Evolutionary conservation across 2,113 vertebrate genomes (phyloP), one percentile per base, ranked within the genome.

Genomic region (Poeciliopsis retropinna): DNA sequence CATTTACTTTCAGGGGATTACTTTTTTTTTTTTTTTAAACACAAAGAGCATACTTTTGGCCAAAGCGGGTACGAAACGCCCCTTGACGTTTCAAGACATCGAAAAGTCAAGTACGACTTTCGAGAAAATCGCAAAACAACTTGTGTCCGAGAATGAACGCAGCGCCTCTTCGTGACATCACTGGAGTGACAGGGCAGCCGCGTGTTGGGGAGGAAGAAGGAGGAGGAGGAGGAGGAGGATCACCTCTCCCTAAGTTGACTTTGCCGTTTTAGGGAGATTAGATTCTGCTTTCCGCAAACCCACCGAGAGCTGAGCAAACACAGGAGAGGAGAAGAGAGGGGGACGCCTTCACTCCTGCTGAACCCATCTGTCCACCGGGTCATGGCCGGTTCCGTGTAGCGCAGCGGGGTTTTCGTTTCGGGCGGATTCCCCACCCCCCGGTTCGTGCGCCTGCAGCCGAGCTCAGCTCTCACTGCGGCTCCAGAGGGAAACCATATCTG

Each of bases 401-500:
- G 44, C 47, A 57, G n/a, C 51, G 51, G 22, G 22, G 22, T n/a
- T 57, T 57, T 57, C n/a, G n/a, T 57, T 57, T 76, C 32, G 60
- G 29, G 19, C 25, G 66, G 66, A 73, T 68, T 75, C 74, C 64
- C 39, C 72, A 25, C 30, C 30, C 30, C 4, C 34, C 34, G 57
- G 12, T 70, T 79, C 51, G 80, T 63, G 83, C 77, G 66, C 60
- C 68, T 41, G 72, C 67, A 30, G 73, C 76, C 28, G 73, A 80
- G 76, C 72, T 66, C 66, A 80, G 71, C 60, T 79, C 57, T 78
- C 85, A 63, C 71, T 60, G 88, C 83, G 87, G 83, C 89, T 85
- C 89, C 76, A 85, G n/a, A 77, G 93, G 92, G 93, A 88, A 94
- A 89, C 95, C 95, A 95, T 96, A 96, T 97, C 95, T 95, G 96